Conservation (phyloP, 2,113 vertebrate species). For the Clarias batrachus region DNA sequence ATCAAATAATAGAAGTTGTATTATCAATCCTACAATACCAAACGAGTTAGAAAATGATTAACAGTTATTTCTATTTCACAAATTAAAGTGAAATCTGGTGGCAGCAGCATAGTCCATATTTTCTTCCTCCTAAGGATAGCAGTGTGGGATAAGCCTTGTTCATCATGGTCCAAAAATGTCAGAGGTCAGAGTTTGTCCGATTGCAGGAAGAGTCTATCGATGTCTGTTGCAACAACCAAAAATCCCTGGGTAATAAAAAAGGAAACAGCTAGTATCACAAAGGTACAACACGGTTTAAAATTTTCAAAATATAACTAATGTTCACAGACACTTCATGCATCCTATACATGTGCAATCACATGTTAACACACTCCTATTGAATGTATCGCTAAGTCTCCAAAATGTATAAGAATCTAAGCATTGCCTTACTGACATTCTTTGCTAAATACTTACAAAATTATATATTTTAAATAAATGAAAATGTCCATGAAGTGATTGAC, state of each 20-base stretch:
- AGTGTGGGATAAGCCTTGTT: background rate
- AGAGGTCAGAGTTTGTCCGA: background rate
- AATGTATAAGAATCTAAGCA: no score
- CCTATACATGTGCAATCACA: background rate
- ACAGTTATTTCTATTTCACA: background rate
- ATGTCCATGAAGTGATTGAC: background rate
- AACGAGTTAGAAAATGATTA: background rate
- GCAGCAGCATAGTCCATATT: no score
- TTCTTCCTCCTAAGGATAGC: background rate
- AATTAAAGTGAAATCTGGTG: background rate
- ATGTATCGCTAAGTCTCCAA: background rate
- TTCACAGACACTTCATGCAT: background rate
- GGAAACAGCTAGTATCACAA: background rate
- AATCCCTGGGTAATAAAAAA: conserved; percentile 24
- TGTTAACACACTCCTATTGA: background rate
- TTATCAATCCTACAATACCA: background rate
- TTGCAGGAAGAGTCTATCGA: background rate
- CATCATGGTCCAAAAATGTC: background rate
- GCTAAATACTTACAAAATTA: background rate
- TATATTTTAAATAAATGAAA: conserved; percentile 25
- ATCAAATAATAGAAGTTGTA: background rate
- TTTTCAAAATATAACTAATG: background rate
- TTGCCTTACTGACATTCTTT: background rate
- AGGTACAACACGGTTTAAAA: background rate
- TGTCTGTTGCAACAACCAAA: conserved; percentile 23